Conservation (phyloP, 2,113 vertebrate genomes). For the Spea bombifrons region DNA sequence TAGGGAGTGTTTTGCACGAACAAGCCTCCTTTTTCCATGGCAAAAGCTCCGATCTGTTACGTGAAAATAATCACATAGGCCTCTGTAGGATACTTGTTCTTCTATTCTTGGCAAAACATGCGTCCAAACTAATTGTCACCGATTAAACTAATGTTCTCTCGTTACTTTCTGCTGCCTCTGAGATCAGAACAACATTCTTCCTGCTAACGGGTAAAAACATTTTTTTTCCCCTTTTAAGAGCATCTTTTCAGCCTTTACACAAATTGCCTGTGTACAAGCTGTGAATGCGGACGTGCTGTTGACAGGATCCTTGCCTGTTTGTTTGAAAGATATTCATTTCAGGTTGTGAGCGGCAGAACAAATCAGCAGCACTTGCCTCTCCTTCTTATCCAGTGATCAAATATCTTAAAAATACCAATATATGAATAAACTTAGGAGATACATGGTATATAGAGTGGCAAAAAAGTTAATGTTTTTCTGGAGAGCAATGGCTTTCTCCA, state of each 20-base stretch:
- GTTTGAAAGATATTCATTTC: conserved; percentile 27
- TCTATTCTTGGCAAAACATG: conserved; percentile 47
- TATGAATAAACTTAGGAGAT: too few species aligned
- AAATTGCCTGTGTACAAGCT: conserved; percentile 46
- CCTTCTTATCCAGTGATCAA: background rate
- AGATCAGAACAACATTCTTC: conserved; percentile 40
- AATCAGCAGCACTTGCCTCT: conserved; percentile 6
- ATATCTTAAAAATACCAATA: too few species aligned
- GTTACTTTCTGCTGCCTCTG: conserved; percentile 48
- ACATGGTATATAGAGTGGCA: too few species aligned
- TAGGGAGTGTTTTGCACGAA: conserved; percentile 15
- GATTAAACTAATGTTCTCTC: conserved; percentile 49
- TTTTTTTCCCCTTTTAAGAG: conserved; percentile 39
- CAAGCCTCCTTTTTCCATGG: conserved; percentile 15
- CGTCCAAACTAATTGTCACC: conserved; percentile 46
- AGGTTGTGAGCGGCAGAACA: conserved; percentile 17
- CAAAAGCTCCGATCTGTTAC: conserved; percentile 31
- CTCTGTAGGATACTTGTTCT: conserved; percentile 44
- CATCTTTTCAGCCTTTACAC: conserved; percentile 34
- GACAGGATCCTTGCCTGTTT: conserved; percentile 35
- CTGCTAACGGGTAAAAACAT: conserved; percentile 31
- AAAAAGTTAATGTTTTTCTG: too few species aligned
- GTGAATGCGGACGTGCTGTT: conserved; percentile 40
- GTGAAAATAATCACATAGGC: conserved; percentile 36
- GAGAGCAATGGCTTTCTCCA: too few species aligned